Evolutionary conservation across 2,113 vertebrate genomes (phyloP), one percentile per base, ranked within the genome.

Genomic region (Turdus rufiventris): DNA sequence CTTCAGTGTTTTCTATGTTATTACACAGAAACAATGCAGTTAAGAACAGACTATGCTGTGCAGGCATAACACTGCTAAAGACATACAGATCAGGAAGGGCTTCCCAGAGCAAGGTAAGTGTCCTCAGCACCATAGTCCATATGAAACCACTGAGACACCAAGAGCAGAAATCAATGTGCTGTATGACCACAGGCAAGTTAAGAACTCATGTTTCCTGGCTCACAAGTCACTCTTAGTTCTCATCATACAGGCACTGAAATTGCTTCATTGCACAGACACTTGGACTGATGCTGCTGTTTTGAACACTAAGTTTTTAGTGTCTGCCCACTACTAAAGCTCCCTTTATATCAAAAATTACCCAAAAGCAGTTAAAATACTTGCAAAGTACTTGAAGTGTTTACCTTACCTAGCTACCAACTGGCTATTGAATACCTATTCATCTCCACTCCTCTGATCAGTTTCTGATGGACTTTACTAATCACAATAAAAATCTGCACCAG

Each of bases 171-270:
- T 83, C 91, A 76, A 19, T 80, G 75, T 73, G 81, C 87, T 88
- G 24, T 42, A 51, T 86, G 75, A 95, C 79, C 75, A 94, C 75
- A 74, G 88, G 94, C 94, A 71, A 94, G 93, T 61, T 58, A 68
- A 88, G 91, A 95, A 88, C 60, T 94, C 85, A 2, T 62, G 84
- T 77, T 79, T 94, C 89, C 67, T 77, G 43, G 88, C 82, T 91
- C 85, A 88, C 48, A n/a, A 94, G 78, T 96, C 89, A 80, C 78
- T 77, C 36, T 57, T 45, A 60, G 60, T 93, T 94, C 63, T 80
- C 68, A 61, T 94, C 88, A 92, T 24, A 18, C 25, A 31, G 33
- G 36, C 93, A 85, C 43, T 63, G 48, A 43, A 74, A 83, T 19
- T 47, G 79, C 67, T 88, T 47, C 36, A 5, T 16, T 74, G 61